These are phyloP conservation scores for Paratilapia polleni DNA, from an alignment of 2,113 vertebrate species.

Conservation along the genomic window DNA sequence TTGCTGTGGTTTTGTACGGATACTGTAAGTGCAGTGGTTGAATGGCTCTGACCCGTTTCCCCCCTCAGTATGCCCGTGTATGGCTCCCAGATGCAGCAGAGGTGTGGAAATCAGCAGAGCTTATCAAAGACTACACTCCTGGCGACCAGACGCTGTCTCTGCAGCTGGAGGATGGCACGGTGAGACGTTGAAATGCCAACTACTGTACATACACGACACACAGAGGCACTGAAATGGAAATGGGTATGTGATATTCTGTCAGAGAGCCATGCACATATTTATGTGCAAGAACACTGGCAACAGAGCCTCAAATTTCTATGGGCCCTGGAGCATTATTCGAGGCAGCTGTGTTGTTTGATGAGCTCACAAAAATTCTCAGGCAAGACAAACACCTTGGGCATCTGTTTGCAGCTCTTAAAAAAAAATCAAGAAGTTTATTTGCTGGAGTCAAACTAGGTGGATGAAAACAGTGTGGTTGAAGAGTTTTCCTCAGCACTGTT, in stretches of 20 bases:
- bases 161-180: constrained; percentile 91
- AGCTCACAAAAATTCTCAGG: not conserved
- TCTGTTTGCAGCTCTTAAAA: not conserved
- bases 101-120: constrained; percentile 94
- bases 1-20: not conserved
- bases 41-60: constrained; percentile 20
- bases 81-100: constrained; percentile 94
- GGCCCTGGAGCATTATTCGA: constrained; percentile 3
- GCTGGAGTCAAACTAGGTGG: not conserved
- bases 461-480: not conserved
- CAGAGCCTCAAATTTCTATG: constrained; percentile 7
- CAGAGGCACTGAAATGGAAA: constrained; percentile 26
- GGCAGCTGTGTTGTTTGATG: constrained; percentile 32
- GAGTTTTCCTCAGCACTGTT: constrained; percentile 8
- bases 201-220: not conserved
- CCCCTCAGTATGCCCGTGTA: constrained; percentile 88
- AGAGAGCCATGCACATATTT: constrained; percentile 11
- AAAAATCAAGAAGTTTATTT: not conserved
- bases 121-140: constrained; percentile 88
- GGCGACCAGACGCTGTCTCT: constrained; percentile 90
- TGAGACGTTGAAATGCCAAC: constrained; percentile 62
- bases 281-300: constrained; percentile 15
- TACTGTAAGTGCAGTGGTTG: not conserved
- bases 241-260: constrained; percentile 26
- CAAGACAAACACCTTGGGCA: not conserved